Conservation (phyloP, 1,140 invertebrate species). For the Caerostris extrusa region DNA sequence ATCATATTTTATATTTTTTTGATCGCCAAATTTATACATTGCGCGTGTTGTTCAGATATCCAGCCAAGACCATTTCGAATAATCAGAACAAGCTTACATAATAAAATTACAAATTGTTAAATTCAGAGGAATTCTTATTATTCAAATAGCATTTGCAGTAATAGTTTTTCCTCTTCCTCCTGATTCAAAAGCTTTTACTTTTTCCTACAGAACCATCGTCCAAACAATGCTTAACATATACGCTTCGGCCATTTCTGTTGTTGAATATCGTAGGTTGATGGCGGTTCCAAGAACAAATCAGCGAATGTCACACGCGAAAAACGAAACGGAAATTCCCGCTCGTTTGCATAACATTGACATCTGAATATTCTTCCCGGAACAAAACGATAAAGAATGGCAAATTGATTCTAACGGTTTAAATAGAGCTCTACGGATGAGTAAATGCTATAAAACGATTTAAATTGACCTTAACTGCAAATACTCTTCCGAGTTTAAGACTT, state of each 20-base stretch:
- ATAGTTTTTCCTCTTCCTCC: no score
- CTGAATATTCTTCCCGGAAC: neutral
- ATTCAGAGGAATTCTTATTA: no score
- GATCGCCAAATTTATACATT: no score
- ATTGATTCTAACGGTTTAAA: slow-evolving; percentile 6
- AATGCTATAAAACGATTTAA: neutral
- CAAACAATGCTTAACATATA: neutral
- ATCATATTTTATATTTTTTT: no score
- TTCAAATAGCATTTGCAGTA: no score
- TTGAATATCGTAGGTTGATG: neutral
- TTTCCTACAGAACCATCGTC: neutral
- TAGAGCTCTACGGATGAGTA: neutral
- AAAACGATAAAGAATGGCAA: neutral
- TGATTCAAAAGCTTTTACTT: neutral
- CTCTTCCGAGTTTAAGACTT: neutral
- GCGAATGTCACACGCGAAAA: slow-evolving; percentile 10
- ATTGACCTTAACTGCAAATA: neutral
- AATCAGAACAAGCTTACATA: no score
- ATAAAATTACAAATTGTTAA: no score
- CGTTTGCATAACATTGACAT: neutral
- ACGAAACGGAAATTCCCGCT: neutral
- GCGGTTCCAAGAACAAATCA: neutral
- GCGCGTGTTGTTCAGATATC: no score
- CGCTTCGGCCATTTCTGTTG: neutral
- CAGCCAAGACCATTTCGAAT: no score